A percentile compares a stretch with the other conserved stretches of the same genome.
Conservation (phyloP, 1,140 invertebrate species). For the Pomacea maculata region DNA sequence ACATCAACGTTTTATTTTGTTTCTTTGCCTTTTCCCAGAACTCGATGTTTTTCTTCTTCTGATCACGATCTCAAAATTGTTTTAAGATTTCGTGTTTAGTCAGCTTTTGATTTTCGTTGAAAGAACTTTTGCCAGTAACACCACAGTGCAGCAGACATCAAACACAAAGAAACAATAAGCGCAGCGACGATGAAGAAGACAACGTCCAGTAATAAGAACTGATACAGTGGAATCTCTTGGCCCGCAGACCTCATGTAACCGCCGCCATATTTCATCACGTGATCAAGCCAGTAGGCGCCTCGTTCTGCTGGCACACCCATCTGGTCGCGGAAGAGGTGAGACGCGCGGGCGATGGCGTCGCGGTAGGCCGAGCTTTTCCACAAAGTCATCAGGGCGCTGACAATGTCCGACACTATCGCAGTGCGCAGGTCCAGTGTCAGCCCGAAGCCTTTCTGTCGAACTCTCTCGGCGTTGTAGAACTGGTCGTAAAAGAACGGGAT, state of each 20-base stretch:
- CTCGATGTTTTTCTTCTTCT: too few species aligned
- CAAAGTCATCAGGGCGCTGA: conserved; percentile 38
- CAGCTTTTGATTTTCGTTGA: too few species aligned
- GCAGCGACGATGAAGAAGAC: conserved; percentile 1
- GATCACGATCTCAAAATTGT: too few species aligned
- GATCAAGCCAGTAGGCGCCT: conserved; percentile 36
- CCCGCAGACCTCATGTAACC: conserved; percentile 31
- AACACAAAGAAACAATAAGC: background rate
- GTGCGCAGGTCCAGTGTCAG: conserved; percentile 49
- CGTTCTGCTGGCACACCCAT: conserved; percentile 18
- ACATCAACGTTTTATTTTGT: too few species aligned
- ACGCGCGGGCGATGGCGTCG: conserved; percentile 33
- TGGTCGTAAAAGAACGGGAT: conserved; percentile 78
- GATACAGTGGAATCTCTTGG: conserved; percentile 33
- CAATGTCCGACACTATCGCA: conserved; percentile 43
- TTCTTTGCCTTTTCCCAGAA: too few species aligned
- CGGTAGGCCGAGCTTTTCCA: conserved; percentile 11
- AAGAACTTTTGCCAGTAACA: too few species aligned
- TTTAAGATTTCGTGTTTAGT: too few species aligned
- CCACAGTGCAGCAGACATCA: too few species aligned
- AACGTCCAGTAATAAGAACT: conserved; percentile 41
- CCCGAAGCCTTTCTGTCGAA: conserved; percentile 58
- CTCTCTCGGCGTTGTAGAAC: conserved; percentile 61
- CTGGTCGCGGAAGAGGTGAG: conserved; percentile 27
- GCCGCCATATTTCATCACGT: conserved; percentile 44